A percentile compares a stretch with the other conserved stretches of the same genome.
Conservation (phyloP, 2,113 vertebrate species). For the Solea solea region DNA sequence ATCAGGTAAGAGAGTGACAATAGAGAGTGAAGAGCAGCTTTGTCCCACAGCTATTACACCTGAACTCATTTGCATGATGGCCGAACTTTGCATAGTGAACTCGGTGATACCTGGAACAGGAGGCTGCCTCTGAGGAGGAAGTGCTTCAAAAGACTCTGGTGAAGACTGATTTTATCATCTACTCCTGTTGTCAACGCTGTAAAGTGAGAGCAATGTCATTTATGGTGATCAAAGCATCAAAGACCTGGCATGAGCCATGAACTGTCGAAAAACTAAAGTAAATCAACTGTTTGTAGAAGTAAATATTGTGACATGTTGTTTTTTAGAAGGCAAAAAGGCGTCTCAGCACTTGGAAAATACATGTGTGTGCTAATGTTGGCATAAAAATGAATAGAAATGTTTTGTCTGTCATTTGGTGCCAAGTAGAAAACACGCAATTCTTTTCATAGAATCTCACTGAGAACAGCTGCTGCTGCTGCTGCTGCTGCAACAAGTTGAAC, state of each 20-base stretch:
- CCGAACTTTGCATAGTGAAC: conserved; percentile 61
- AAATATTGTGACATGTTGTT: background rate
- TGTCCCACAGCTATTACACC: conserved; percentile 4
- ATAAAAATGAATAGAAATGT: too few relatives aligned
- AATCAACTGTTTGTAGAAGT: background rate
- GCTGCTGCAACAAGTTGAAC: too few relatives aligned
- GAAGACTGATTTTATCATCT: background rate
- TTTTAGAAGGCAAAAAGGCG: background rate
- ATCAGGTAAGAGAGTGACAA: too few relatives aligned
- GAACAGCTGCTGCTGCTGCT: too few relatives aligned
- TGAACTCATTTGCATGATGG: conserved; percentile 64
- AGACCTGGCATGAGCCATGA: background rate
- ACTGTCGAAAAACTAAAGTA: background rate
- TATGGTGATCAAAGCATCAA: background rate
- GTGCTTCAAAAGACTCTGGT: background rate
- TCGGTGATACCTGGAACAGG: background rate
- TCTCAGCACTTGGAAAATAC: too few relatives aligned
- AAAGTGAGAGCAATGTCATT: background rate
- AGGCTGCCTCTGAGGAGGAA: background rate
- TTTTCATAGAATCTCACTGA: too few relatives aligned
- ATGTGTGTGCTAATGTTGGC: too few relatives aligned
- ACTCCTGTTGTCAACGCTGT: background rate
- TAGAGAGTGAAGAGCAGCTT: background rate
- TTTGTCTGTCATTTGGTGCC: too few relatives aligned
- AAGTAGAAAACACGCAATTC: too few relatives aligned